phyloP scores from a whole-genome alignment of 2,797 vertebrate genomes.

The Tolypeutes matacus region DNA sequence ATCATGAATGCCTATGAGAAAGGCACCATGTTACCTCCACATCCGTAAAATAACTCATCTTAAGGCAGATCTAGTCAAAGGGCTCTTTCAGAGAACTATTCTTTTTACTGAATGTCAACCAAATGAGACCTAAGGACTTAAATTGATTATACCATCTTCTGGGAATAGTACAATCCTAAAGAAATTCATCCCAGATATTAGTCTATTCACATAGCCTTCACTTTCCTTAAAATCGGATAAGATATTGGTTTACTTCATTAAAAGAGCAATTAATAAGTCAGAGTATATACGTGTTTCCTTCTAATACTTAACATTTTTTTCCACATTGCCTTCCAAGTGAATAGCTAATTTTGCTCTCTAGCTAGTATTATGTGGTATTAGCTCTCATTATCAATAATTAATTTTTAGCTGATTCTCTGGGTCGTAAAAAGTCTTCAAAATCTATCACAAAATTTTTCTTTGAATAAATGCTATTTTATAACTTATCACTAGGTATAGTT shows the following conservation, averaged over 20 bases:
- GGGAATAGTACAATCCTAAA: not conserved
- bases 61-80: not conserved
- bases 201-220: not conserved
- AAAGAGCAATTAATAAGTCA: not conserved
- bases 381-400: not conserved
- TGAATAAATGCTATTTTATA: not conserved
- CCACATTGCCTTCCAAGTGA: conserved; percentile 1
- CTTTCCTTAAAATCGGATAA: conserved; percentile 24
- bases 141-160: not conserved
- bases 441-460: not conserved
- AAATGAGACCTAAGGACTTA: not conserved
- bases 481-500: not conserved
- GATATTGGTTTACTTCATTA: not conserved
- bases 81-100: not conserved
- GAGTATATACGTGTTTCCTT: not conserved
- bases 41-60: not conserved
- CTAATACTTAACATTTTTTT: not conserved
- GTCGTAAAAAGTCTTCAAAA: not conserved
- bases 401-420: not conserved
- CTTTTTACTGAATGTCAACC: not conserved
- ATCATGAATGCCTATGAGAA: not conserved
- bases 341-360: not conserved
- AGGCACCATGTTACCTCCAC: rapidly evolving
- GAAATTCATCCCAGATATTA: not conserved
- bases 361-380: not conserved